Conservation (phyloP, 2,797 vertebrate species). For the Chloroceryle inda region DNA sequence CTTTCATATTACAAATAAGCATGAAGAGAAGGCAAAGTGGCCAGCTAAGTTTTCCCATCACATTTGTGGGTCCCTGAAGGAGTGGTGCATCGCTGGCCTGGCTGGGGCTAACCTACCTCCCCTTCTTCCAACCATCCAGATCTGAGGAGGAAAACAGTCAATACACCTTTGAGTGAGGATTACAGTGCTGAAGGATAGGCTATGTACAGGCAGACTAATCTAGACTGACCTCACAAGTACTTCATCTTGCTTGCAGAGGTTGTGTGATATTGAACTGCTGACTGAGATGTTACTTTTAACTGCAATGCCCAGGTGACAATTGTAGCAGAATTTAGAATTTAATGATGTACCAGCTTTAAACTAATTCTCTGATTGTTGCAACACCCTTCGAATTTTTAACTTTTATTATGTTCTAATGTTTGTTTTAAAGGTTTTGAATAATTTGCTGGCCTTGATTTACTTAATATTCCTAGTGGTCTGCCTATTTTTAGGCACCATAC, state of each 20-base stretch:
- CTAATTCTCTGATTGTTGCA: neutral
- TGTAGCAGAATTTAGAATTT: neutral
- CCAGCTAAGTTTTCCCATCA: neutral
- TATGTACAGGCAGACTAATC: no score
- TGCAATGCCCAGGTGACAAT: neutral
- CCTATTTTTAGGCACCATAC: neutral
- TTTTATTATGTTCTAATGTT: neutral
- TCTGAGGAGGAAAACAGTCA: neutral
- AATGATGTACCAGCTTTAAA: neutral
- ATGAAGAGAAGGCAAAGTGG: neutral
- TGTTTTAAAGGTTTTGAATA: neutral
- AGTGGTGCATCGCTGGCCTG: neutral
- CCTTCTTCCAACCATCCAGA: neutral
- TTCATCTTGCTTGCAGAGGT: neutral
- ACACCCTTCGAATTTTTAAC: neutral
- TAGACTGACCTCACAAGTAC: neutral
- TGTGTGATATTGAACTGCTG: neutral
- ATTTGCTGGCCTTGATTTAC: neutral
- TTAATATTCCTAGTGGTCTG: neutral
- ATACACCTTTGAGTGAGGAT: fast-evolving
- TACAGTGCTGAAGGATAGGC: neutral
- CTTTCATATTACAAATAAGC: neutral
- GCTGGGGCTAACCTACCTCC: neutral
- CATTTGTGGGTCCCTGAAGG: neutral
- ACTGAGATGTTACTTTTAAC: neutral